These are phyloP conservation scores for Drosophila incognita DNA, from an alignment of 2,888 invertebrate genomes.

Conservation along the genomic window DNA sequence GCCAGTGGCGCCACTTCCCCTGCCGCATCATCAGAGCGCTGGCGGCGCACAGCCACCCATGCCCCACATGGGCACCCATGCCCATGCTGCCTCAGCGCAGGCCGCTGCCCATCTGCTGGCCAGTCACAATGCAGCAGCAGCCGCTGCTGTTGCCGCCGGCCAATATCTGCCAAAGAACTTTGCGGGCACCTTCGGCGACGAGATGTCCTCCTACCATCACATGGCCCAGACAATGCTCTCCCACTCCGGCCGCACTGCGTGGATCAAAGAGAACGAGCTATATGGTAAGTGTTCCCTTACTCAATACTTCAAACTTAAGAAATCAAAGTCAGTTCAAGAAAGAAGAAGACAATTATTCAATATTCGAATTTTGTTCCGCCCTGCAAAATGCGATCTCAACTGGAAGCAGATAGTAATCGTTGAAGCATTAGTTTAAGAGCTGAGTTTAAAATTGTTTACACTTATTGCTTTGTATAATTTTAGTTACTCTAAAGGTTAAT, in stretches of 20 bases:
- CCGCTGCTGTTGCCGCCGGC: constrained; percentile 79
- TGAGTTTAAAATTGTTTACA: too few relatives aligned
- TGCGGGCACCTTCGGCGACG: constrained; percentile 80
- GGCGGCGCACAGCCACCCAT: constrained; percentile 40
- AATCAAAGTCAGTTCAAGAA: not conserved
- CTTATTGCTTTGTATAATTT: not conserved
- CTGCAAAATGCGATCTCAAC: too few relatives aligned
- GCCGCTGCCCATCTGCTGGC: constrained; percentile 83
- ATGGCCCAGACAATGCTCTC: constrained; percentile 84
- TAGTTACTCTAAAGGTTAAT: not conserved
- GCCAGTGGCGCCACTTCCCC: constrained; percentile 38
- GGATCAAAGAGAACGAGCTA: constrained; percentile 84
- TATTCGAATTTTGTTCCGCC: too few relatives aligned
- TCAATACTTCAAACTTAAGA: not conserved
- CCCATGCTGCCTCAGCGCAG: constrained; percentile 80
- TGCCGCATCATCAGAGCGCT: constrained; percentile 44
- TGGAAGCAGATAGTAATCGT: too few relatives aligned
- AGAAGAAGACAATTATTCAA: too few relatives aligned
- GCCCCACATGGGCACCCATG: constrained; percentile 55
- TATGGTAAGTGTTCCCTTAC: constrained; percentile 82
- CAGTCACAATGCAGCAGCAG: constrained; percentile 82
- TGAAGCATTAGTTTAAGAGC: too few relatives aligned
- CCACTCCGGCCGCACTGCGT: constrained; percentile 80
- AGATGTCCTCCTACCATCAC: constrained; percentile 83
- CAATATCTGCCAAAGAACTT: constrained; percentile 84